phyloP scores from a whole-genome alignment of 2,113 vertebrate species.

The Ptyas mucosa region DNA sequence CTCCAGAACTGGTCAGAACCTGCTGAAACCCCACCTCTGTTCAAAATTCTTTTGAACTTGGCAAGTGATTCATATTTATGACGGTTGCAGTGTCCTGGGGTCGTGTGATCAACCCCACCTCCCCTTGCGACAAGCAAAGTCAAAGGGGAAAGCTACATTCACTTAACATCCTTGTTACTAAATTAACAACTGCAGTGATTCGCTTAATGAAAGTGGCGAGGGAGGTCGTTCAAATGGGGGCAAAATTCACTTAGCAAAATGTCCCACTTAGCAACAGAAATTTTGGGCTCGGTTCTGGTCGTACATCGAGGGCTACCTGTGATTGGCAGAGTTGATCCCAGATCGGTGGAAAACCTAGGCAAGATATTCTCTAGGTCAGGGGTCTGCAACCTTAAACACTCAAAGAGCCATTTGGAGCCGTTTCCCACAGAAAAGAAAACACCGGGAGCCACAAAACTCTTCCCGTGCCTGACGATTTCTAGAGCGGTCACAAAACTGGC shows the following conservation, averaged over 20 bases:
- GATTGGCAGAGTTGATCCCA: background rate
- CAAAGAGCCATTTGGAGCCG: too few relatives aligned
- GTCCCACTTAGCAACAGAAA: background rate
- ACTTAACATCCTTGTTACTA: background rate
- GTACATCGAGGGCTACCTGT: background rate
- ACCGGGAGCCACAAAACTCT: too few relatives aligned
- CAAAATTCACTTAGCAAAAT: background rate
- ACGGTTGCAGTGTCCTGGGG: background rate
- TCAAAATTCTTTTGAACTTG: background rate
- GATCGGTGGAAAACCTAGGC: background rate
- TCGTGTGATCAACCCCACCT: background rate
- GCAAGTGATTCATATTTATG: background rate
- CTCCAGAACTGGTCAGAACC: too few relatives aligned
- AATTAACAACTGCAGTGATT: background rate
- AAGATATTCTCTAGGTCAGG: background rate
- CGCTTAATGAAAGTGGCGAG: background rate
- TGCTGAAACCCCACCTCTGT: too few relatives aligned
- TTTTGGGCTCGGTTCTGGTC: background rate
- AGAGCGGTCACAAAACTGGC: too few relatives aligned
- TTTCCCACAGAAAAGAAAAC: too few relatives aligned
- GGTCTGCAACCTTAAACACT: too few relatives aligned
- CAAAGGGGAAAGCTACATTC: background rate
- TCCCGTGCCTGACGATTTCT: too few relatives aligned
- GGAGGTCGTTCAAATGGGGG: background rate
- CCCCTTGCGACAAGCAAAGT: background rate